Evolutionary conservation across 2,797 vertebrate species (phyloP).

Genomic region (Crenichthys baileyi): DNA sequence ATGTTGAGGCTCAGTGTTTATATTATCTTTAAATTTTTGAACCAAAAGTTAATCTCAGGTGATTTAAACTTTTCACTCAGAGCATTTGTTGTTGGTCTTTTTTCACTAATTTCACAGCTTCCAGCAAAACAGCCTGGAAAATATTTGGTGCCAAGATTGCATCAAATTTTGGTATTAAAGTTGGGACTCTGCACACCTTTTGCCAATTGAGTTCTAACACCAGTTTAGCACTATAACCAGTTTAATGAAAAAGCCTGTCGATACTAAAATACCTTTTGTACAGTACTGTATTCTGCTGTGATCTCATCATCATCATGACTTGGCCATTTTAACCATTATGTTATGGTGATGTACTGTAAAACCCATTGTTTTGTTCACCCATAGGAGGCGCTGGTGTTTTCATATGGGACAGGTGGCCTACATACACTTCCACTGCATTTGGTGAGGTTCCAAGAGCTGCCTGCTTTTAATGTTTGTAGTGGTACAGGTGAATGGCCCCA

Average conservation of each 20-base stretch:
- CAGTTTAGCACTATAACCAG: neutral
- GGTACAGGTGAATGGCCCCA: constrained; percentile 55
- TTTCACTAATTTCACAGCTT: neutral
- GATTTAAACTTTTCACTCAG: neutral
- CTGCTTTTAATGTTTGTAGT: constrained; percentile 77
- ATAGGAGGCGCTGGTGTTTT: constrained; percentile 87
- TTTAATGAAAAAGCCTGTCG: neutral
- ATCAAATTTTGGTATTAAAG: neutral
- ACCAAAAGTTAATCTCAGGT: neutral
- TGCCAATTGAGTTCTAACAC: neutral
- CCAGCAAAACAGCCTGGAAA: neutral
- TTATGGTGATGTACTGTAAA: constrained; percentile 75
- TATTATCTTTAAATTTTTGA: neutral
- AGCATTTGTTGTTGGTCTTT: neutral
- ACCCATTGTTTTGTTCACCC: constrained; percentile 83
- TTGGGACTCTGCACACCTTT: neutral
- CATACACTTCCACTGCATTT: constrained; percentile 84
- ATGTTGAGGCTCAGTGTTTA: too few species aligned
- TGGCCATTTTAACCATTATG: constrained; percentile 65
- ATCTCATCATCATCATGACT: constrained; percentile 52
- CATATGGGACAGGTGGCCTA: constrained; percentile 84
- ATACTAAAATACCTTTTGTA: neutral
- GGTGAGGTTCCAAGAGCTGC: constrained; percentile 82
- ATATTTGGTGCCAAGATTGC: neutral
- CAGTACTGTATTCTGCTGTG: constrained; percentile 32